These are phyloP conservation scores for Centruroides vittatus DNA, from an alignment of 1,140 invertebrate species.

Conservation along the genomic window DNA sequence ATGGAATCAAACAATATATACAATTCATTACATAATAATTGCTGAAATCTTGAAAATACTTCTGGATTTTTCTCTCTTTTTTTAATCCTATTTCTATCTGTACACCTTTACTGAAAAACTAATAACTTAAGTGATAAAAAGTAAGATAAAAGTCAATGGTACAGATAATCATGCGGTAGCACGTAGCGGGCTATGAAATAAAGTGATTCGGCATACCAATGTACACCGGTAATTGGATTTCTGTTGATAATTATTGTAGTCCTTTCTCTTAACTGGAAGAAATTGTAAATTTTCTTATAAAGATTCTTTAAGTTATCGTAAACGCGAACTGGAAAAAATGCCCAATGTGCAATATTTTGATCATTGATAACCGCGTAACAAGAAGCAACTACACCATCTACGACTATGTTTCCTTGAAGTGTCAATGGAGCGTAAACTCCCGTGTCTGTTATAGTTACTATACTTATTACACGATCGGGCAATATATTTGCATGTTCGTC, in stretches of 20 bases:
- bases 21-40: too few species aligned
- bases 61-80: too few species aligned
- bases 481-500: background rate
- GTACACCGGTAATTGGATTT: slow-evolving; percentile 41
- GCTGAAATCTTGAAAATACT: too few species aligned
- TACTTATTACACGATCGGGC: slow-evolving; percentile 44
- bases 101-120: too few species aligned
- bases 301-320: slow-evolving; percentile 27
- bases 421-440: slow-evolving; percentile 89
- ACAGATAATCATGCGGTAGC: slow-evolving; percentile 34
- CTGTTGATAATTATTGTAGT: background rate
- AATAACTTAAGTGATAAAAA: too few species aligned
- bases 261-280: background rate
- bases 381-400: slow-evolving; percentile 78
- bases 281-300: background rate
- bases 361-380: slow-evolving; percentile 85
- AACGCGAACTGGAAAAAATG: slow-evolving; percentile 60
- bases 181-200: slow-evolving; percentile 53
- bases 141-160: background rate
- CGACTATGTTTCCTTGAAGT: slow-evolving; percentile 64
- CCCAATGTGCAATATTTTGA: slow-evolving; percentile 66
- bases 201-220: slow-evolving; percentile 71
- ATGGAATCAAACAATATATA: too few species aligned
- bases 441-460: slow-evolving; percentile 38
- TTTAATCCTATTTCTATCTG: too few species aligned